Percentiles rank a stretch among this genome's conserved stretches.
These are phyloP conservation scores for Dusona sp. DNA, from an alignment of 2,888 invertebrate genomes.

Conservation along the genomic window DNA sequence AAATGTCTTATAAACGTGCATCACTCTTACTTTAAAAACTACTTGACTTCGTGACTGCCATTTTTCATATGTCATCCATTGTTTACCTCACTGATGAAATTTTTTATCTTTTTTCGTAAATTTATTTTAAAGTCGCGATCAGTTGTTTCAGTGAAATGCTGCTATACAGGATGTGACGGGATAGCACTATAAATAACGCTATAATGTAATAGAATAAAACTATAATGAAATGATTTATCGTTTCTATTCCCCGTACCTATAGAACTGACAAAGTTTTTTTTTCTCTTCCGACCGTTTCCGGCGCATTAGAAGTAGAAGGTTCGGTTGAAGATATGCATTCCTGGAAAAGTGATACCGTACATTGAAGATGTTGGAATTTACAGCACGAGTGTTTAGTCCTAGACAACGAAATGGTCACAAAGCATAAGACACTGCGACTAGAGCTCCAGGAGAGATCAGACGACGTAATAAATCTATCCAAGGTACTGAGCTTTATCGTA, in stretches of 20 bases:
- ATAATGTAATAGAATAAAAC: conserved; percentile 70
- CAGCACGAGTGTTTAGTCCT: conserved; percentile 18
- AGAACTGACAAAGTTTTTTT: conserved; percentile 75
- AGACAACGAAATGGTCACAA: conserved; percentile 14
- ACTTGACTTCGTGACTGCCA: not conserved
- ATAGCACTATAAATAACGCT: conserved; percentile 76
- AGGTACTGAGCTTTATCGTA: conserved; percentile 53
- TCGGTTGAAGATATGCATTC: not conserved
- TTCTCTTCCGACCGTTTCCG: conserved; percentile 62
- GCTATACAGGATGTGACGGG: conserved; percentile 70
- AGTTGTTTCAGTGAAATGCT: conserved; percentile 4
- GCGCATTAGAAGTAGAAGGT: not conserved
- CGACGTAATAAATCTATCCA: conserved; percentile 68
- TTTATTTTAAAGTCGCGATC: not conserved
- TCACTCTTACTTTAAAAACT: not conserved
- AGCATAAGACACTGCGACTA: no score
- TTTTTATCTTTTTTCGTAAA: not conserved
- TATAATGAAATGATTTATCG: conserved; percentile 79
- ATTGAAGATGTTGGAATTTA: conserved; percentile 17
- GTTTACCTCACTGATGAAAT: not conserved
- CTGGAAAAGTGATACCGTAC: not conserved
- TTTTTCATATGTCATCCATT: not conserved
- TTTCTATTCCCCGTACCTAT: conserved; percentile 68
- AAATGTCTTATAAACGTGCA: not conserved
- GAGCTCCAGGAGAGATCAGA: conserved; percentile 50